Evolutionary conservation across 2,888 invertebrate species (phyloP).

Genomic region (Ligdia adustata): DNA sequence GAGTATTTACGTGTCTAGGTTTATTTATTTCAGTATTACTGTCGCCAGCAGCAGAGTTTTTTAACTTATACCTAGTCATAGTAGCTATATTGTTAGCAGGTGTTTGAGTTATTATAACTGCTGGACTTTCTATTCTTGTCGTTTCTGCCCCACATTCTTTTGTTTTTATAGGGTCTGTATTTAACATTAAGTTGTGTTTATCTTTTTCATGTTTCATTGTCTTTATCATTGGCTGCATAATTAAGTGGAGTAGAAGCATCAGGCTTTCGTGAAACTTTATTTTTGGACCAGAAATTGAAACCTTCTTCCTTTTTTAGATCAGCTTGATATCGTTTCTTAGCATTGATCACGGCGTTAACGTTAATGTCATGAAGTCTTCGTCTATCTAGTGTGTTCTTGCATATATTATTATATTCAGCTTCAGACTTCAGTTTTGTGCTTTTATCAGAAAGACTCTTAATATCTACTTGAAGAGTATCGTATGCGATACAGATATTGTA

Average conservation of each 20-base stretch:
- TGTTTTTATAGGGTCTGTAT: neutral
- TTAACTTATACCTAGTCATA: conserved; percentile 48
- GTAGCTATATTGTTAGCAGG: conserved; percentile 29
- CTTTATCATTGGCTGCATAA: neutral
- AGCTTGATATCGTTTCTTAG: neutral
- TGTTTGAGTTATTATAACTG: neutral
- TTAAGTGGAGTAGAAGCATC: too few relatives aligned
- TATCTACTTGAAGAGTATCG: conserved; percentile 54
- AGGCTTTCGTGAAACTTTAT: too few relatives aligned
- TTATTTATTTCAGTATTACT: too few relatives aligned
- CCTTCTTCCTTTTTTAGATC: neutral
- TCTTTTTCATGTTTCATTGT: neutral
- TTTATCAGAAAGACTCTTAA: conserved; percentile 42
- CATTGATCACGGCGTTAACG: conserved; percentile 32
- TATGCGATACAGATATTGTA: conserved; percentile 57
- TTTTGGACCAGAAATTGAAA: neutral
- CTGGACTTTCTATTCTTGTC: too few relatives aligned
- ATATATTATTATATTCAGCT: conserved; percentile 4
- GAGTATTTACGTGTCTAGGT: too few relatives aligned
- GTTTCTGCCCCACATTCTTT: neutral
- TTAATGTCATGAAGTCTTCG: conserved; percentile 31
- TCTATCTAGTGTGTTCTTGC: conserved; percentile 25
- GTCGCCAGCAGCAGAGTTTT: too few relatives aligned
- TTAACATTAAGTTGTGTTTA: neutral
- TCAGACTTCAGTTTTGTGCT: conserved; percentile 9